Evolutionary conservation across 2,888 invertebrate genomes (phyloP), one percentile per base, ranked within the genome.

Genomic region (Sicus ferrugineus): DNA sequence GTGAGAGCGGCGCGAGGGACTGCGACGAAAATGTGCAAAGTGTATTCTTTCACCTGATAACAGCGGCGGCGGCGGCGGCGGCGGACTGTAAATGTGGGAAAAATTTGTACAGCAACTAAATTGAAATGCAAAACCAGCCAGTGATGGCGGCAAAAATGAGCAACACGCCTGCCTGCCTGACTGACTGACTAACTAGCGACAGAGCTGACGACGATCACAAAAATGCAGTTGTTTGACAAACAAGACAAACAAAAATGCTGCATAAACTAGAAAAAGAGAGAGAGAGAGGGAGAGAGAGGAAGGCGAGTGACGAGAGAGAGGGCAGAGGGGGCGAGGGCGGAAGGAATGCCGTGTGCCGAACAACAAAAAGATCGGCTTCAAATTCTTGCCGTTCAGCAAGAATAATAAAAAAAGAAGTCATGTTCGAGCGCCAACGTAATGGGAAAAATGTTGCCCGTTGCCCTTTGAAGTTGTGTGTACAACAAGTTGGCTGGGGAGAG

Each of bases 111-210:
- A 59, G 58, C 61, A 70, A 58, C 61, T 59, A 76, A 78, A 79
- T 77, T 78, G 80, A 79, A 80, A 81, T 80, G 81, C 79, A 77
- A 81, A 81, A 81, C 81, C 78, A 73, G 38, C 54, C 38, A 68
- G 26, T 38, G 54, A 11, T 14, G 21, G 54, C 62, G 46, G 11
- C n/a, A 66, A 58, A 56, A 48, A 42, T 4, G 14, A 59, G 31
- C 19, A n/a, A 38, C 34, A 61, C 23, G 42, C n/a, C 56, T n/a
- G n/a, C n/a, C n/a, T n/a, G n/a, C n/a, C n/a, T n/a, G n/a, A n/a
- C n/a, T n/a, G 28, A 58, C 28, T 16, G 31, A 23, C 11, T 28
- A 67, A 23, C 52, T 31, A 52, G 38, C 16, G 38, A 23, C 38
- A 42, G 59, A 67, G 67, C 58, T 66, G 64, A 56, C 59, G 56